Percentiles rank a stretch among this genome's conserved stretches.
These are phyloP conservation scores for Heliconius erato DNA, from an alignment of 2,888 invertebrate genomes.

Conservation along the genomic window DNA sequence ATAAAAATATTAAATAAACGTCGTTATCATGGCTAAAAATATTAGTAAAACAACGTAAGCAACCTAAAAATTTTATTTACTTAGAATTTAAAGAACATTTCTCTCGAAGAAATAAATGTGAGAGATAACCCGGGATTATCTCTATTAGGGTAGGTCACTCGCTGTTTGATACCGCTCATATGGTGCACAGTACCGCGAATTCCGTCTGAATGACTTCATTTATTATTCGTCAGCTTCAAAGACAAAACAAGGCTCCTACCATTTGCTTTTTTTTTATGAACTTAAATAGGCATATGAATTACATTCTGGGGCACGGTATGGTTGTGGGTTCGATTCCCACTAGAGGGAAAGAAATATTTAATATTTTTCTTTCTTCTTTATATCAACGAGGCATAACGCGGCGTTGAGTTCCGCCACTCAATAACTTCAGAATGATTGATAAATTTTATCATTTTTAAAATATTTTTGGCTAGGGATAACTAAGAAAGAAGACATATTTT, in stretches of 20 bases:
- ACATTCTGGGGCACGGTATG: too few relatives aligned
- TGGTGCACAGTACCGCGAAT: constrained; percentile 28
- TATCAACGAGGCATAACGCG: neutral
- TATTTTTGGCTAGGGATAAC: too few relatives aligned
- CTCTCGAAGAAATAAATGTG: neutral
- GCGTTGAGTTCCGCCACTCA: neutral
- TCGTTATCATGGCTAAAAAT: neutral
- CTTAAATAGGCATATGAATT: neutral
- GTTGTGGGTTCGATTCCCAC: neutral
- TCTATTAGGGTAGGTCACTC: constrained; percentile 34
- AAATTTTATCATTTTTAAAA: too few relatives aligned
- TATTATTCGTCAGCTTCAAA: constrained; percentile 37
- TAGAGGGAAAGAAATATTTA: neutral
- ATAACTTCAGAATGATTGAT: neutral
- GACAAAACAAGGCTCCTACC: constrained; percentile 33
- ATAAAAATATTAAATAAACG: neutral
- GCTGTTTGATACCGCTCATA: constrained; percentile 23
- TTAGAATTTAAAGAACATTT: constrained; percentile 11
- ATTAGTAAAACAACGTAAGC: neutral
- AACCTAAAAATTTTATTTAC: neutral
- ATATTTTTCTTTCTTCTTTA: neutral
- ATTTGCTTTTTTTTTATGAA: neutral
- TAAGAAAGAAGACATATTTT: too few relatives aligned
- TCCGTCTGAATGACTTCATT: constrained; percentile 41
- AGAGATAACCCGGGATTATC: constrained; percentile 27